Evolutionary conservation across 2,888 invertebrate species (phyloP).

Genomic region (Torymus tubicola): DNA sequence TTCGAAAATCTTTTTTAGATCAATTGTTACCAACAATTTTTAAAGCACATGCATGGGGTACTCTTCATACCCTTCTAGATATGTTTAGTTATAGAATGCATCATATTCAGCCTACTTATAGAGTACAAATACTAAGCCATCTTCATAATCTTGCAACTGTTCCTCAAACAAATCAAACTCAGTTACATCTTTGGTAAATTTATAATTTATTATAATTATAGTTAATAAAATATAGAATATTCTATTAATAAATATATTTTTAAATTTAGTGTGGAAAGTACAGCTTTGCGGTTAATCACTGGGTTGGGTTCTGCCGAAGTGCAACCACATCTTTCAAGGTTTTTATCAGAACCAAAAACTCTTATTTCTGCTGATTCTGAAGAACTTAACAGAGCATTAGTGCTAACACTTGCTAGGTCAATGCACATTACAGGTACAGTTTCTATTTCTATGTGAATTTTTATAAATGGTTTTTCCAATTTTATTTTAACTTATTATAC

Average conservation of each 20-base stretch:
- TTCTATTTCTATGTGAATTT: background rate
- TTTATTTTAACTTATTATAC: too few relatives aligned
- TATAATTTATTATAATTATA: too few relatives aligned
- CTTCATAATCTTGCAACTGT: conserved; percentile 94
- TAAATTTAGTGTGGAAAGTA: conserved; percentile 86
- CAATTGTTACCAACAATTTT: conserved; percentile 55
- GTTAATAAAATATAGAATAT: too few relatives aligned
- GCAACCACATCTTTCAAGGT: conserved; percentile 93
- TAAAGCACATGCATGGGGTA: conserved; percentile 95
- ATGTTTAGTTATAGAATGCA: conserved; percentile 98
- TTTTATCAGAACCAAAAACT: conserved; percentile 93
- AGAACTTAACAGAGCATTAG: conserved; percentile 94
- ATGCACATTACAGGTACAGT: conserved; percentile 91
- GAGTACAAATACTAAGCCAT: conserved; percentile 93
- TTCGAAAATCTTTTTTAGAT: conserved; percentile 36
- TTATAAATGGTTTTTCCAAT: background rate
- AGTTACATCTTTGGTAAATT: conserved; percentile 90
- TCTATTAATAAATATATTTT: too few relatives aligned
- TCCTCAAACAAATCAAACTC: conserved; percentile 96
- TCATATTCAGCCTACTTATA: conserved; percentile 96
- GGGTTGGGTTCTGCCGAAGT: conserved; percentile 96
- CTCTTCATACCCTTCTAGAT: conserved; percentile 94
- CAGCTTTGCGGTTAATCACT: conserved; percentile 89
- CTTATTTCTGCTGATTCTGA: conserved; percentile 96
- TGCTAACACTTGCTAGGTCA: conserved; percentile 93